Evolutionary conservation across 2,888 invertebrate species (phyloP), one percentile per base, ranked within the genome.

Genomic region (Drosophila lutescens): DNA sequence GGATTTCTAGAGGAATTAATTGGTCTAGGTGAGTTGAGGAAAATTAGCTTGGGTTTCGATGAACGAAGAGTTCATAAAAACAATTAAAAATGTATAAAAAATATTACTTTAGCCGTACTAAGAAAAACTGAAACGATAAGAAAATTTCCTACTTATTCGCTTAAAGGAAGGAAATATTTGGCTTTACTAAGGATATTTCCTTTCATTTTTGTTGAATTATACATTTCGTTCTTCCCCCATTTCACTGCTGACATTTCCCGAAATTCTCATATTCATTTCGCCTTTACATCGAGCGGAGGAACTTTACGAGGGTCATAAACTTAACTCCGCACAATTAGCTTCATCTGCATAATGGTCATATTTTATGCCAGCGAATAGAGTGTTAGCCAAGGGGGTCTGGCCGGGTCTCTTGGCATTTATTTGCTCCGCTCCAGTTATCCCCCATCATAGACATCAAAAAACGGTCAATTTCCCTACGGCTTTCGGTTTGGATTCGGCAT

Each of bases 311-410:
- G 15, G 43, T 43, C 73, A 43, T 68, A 65, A 77, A 73, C 59
- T 59, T 36, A 46, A 68, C 56, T 51, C 72, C n/a, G 58, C 66
- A 53, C 59, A 65, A 81, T 68, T 53, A 76, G 72, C 51, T 62
- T 72, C 61, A 51, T 54, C 67, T 71, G 49, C 53, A 70, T 57
- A 57, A 66, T 55, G 68, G 68, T 26, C 66, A 66, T 66, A 67
- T 67, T 66, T 66, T 66, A 67, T 67, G 65, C 36, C 8, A 36
- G 26, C 49, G 9, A 36, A 63, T 36, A 17, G 41, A 62, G 62
- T 47, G 47, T 17, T 63, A 15, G 43, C 44, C 34, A 30, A 10
- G 10, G 46, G 30, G 34, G 23, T 20, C 32, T 17, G 10, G n/a
- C 17, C 38, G 7, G 13, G 12, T 20, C 55, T 49, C 53, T 10